phyloP scores from a whole-genome alignment of 2,797 vertebrate species.

The Etheostoma nigrum region DNA sequence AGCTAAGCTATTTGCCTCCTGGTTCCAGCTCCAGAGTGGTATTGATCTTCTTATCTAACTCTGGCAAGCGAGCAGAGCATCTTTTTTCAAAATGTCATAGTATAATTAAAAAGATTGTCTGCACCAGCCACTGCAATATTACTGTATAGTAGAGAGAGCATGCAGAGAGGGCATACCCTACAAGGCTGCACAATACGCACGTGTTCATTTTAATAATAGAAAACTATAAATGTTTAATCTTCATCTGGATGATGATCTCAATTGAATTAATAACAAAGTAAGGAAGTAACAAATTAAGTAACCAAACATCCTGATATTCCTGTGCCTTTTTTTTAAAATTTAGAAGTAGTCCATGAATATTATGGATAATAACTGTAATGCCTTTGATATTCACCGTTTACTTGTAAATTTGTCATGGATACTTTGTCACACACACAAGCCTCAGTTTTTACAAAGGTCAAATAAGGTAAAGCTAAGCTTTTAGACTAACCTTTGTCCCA shows the following conservation, averaged over 20 bases:
- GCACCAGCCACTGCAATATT: neutral
- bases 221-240: neutral
- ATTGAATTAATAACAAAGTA: neutral
- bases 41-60: conserved; percentile 12
- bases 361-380: too few relatives aligned
- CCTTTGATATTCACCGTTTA: too few relatives aligned
- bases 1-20: conserved; percentile 12
- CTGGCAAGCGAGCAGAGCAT: neutral
- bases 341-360: neutral
- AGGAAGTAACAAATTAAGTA: too few relatives aligned
- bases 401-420: too few relatives aligned
- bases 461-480: neutral
- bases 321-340: neutral
- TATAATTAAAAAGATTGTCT: conserved; percentile 7
- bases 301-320: neutral
- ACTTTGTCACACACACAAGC: too few relatives aligned
- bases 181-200: neutral
- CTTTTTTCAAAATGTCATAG: conserved; percentile 1
- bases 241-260: neutral
- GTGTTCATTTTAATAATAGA: neutral
- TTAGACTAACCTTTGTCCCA: conserved; percentile 2
- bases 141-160: neutral
- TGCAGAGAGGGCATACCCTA: neutral
- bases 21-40: neutral
- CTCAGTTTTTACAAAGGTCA: too few relatives aligned